Conservation (phyloP, 2,888 invertebrate genomes). For the Megalurothrips usitatus region DNA sequence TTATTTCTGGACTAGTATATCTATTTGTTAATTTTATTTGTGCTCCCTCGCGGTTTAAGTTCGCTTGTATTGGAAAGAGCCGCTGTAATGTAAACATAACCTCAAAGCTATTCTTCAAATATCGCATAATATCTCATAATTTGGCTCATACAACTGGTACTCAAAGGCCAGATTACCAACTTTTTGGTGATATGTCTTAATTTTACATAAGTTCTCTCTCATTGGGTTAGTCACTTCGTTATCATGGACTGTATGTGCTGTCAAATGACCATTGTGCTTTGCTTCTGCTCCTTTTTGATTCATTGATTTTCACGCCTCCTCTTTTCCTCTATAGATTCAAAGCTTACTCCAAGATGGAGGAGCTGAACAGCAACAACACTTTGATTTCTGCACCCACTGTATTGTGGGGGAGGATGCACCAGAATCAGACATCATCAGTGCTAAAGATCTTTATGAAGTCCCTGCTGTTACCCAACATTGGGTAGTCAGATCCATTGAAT, state of each 20-base stretch:
- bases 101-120: background rate
- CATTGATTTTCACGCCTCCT: conserved; percentile 30
- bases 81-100: background rate
- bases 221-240: too few relatives aligned
- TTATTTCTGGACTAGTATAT: background rate
- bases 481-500: conserved; percentile 61
- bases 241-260: too few relatives aligned
- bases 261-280: background rate
- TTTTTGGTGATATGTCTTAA: too few relatives aligned
- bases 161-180: too few relatives aligned
- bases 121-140: background rate
- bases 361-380: conserved; percentile 80
- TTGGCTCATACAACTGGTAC: too few relatives aligned
- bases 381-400: conserved; percentile 88
- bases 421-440: conserved; percentile 83
- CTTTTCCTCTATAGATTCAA: conserved; percentile 59
- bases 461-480: conserved; percentile 85
- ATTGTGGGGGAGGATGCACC: conserved; percentile 81
- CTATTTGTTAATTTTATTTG: background rate
- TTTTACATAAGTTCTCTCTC: too few relatives aligned
- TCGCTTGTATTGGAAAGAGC: background rate
- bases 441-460: conserved; percentile 87
- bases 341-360: conserved; percentile 77
- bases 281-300: background rate
- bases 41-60: background rate